These are phyloP conservation scores for Meteorus colon DNA, from an alignment of 2,888 invertebrate species.

Conservation along the genomic window DNA sequence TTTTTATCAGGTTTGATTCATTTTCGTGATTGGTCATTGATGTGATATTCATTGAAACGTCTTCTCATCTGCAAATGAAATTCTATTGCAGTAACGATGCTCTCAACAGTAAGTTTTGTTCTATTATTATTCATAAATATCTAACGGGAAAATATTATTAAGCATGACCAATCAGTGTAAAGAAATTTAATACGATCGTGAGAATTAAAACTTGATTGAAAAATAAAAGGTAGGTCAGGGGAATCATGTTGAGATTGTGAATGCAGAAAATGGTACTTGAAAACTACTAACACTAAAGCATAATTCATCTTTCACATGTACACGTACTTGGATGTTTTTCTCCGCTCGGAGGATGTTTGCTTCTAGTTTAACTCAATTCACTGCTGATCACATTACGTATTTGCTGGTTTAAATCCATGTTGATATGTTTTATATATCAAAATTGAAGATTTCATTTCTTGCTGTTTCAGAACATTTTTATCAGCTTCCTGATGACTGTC, in stretches of 20 bases:
- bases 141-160: no score
- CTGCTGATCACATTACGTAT: no score
- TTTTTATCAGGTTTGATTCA: not conserved
- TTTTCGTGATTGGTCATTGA: not conserved
- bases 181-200: no score
- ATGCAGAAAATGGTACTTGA: not conserved
- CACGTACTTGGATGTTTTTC: no score
- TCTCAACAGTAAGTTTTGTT: slow-evolving; percentile 51
- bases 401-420: no score
- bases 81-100: not conserved
- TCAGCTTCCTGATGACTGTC: not conserved
- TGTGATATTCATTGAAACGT: not conserved
- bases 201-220: no score
- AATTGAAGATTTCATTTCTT: slow-evolving; percentile 2
- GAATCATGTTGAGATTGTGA: no score
- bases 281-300: not conserved
- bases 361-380: no score
- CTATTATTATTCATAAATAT: not conserved
- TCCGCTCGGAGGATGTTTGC: no score
- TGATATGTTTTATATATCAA: slow-evolving; percentile 6
- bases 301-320: not conserved
- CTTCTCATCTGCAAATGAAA: not conserved
- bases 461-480: not conserved
- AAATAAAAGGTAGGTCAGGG: no score
- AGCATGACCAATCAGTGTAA: no score